Base-by-base conservation (phyloP, 2,888 invertebrate species). In the Ptychoptera albimana region DNA sequence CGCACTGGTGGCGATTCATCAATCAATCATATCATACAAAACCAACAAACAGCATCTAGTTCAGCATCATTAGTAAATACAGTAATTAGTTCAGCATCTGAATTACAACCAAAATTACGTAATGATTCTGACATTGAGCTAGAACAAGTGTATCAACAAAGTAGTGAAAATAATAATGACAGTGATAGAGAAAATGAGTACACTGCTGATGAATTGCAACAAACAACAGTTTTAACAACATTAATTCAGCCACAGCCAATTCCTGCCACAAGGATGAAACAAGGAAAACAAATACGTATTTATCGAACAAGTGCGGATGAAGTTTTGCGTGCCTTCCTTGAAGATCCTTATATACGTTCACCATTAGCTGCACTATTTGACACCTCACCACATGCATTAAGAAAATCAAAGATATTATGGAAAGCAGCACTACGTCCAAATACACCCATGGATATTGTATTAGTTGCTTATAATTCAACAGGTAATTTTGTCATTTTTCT, bases 331-430 rank as follows among this genome's bases (percentile, higher is more conserved):
- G 60, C 60, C 50, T 65, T 61, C 47, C 59, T 65, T 44, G 64
- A 65, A 52, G 64, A 65, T 55, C 58, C 60, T 39, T 65, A 64
- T 50, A 60, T 64, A 44, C 59, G 65, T 42, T 61, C 61, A 59
- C 65, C 65, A n/a, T 48, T 65, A 47, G 65, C 65, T 7, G 61
- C 61, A 37, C 59, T 65, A 45, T 59, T 65, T 36, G 64, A 65
- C 54, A 64, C 65, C 30, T 59, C 63, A 15, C 48, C 57, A 1
- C 58, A 58, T 41, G 57, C 61, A 23, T 50, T 65, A 45, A 59
- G 58, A 13, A 62, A 63, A 50, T 57, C 63, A 39, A 65, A 63
- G 49, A 54, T 54, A 1, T 51, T 65, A 9, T 65, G 63, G 53
- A 61, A 60, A 39, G 61, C 64, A 49, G 62, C 64, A 10, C 48